Evolutionary conservation across 2,113 vertebrate species (phyloP).

Genomic region (Plecotus auritus): DNA sequence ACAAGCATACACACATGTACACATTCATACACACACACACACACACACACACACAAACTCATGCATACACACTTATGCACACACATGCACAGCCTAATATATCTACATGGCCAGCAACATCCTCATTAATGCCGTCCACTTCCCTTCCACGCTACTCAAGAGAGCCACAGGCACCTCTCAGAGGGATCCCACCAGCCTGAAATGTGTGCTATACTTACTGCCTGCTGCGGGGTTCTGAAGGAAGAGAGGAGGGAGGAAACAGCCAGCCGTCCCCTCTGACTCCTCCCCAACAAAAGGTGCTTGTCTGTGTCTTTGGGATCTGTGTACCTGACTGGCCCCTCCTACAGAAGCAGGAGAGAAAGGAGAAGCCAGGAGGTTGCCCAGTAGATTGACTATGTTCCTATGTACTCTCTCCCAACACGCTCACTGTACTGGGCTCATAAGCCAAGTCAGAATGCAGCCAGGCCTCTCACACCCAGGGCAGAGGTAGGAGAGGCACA

Average conservation of each 20-base stretch:
- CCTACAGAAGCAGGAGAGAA: background rate
- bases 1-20: background rate
- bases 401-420: background rate
- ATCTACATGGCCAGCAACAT: background rate
- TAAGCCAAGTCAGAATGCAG: background rate
- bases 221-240: accelerated
- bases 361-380: too few species aligned
- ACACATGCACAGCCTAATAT: background rate
- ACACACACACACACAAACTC: too few species aligned
- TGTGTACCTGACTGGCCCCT: background rate
- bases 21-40: background rate
- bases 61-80: background rate
- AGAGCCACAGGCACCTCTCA: background rate
- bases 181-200: background rate
- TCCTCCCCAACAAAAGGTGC: background rate
- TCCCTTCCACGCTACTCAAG: background rate
- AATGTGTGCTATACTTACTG: background rate
- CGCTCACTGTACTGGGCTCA: accelerated
- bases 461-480: background rate
- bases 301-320: background rate
- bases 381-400: accelerated
- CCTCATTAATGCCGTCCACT: too few species aligned
- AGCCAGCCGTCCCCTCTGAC: background rate
- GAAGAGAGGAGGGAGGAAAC: background rate
- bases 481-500: background rate